Base-by-base conservation (phyloP, 2,888 invertebrate genomes). In the Chesias legatella region DNA sequence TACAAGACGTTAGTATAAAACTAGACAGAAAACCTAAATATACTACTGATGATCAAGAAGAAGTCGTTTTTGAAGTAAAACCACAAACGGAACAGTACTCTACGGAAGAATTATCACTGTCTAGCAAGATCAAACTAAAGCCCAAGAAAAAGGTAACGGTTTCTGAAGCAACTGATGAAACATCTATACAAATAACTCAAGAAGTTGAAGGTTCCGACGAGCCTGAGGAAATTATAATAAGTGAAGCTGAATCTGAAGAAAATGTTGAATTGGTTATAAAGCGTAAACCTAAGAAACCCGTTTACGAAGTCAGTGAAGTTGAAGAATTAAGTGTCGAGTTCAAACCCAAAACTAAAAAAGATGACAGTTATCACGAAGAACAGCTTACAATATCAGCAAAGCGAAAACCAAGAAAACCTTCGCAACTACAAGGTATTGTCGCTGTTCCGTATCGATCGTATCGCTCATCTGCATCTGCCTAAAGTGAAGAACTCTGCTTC, bases 101-200 rank as follows among this genome's bases (percentile, higher is more conserved):
- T 31, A 91, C 92, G 69, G 93, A 94, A 84, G 93, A 94, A 65
- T 84, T 94, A 47, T 92, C 92, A 7, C 90, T 93, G 79, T 92
- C 92, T 0, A 93, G 93, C 51, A 93, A 92, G 75, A 91, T 94
- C 11, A 92, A 90, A 73, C 61, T 94, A 21, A 92, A 92, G 64
- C 90, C 92, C 48, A 91, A 89, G 65, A 91, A 90, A 56, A 91
- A 90, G 37, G 77, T 88, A 8, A 91, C 90, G 6, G 85, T 91
- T 61, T 89, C 89, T 11, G 94, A 94, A 78, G 93, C 92, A 70
- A 88, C 91, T 20, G 92, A 91, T 32, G 92, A 93, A 79, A 90
- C 92, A 49, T 92, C 91, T 1, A 91, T 93, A 28, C 88, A 89
- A 67, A 85, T 94, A 31, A 88, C 89, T 32, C 89, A 91, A 79